A percentile compares a stretch with the other conserved stretches of the same genome.
phyloP scores from a whole-genome alignment of 2,113 vertebrate species.

The Corythaeola cristata region DNA sequence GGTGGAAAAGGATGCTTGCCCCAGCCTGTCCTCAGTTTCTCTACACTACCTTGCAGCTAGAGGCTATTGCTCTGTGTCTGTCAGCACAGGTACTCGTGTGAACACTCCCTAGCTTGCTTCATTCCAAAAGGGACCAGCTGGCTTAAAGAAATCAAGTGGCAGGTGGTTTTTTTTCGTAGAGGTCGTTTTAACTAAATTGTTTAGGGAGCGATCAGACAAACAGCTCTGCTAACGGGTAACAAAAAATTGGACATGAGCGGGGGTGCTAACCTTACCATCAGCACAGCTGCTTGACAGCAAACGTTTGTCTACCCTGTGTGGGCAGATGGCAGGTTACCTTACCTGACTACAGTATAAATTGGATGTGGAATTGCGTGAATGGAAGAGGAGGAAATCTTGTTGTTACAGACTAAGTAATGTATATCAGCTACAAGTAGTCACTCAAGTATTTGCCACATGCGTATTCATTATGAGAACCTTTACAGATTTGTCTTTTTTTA shows the following conservation, averaged over 20 bases:
- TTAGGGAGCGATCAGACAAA: slow-evolving; percentile 8
- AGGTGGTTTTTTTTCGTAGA: not conserved
- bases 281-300: slow-evolving; percentile 38
- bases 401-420: not conserved
- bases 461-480: not conserved
- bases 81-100: not conserved
- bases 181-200: not conserved
- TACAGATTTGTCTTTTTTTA: not conserved
- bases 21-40: not conserved
- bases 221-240: not conserved
- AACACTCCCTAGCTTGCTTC: not conserved
- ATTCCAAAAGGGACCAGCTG: not conserved
- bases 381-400: not conserved
- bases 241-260: not conserved
- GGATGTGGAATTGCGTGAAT: not conserved
- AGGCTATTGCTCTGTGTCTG: not conserved
- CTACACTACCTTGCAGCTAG: not conserved
- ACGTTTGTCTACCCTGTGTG: not conserved
- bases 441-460: not conserved
- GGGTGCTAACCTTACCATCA: not conserved
- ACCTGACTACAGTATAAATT: not conserved
- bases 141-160: not conserved
- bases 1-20: not conserved
- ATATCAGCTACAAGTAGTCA: not conserved
- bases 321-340: not conserved